Evolutionary conservation across 2,113 vertebrate genomes (phyloP).

Genomic region (Daboia siamensis): DNA sequence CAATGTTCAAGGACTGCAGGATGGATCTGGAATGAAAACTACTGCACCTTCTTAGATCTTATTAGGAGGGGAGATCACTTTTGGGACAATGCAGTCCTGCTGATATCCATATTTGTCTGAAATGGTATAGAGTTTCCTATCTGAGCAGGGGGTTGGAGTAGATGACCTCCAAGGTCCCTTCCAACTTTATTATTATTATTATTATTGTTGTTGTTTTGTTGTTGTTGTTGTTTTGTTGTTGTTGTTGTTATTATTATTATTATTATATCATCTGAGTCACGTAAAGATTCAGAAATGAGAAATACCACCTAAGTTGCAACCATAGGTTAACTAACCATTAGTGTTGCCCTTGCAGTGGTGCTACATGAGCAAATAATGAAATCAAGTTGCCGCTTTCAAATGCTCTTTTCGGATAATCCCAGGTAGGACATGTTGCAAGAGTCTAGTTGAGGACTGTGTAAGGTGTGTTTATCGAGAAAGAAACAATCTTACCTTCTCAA

Average conservation of each 20-base stretch:
- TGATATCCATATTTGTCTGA: neutral
- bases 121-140: too few relatives aligned
- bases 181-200: too few relatives aligned
- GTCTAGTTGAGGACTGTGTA: neutral
- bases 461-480: neutral
- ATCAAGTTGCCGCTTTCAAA: neutral
- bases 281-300: neutral
- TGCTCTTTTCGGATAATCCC: neutral
- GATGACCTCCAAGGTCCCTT: too few relatives aligned
- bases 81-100: neutral
- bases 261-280: neutral
- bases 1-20: neutral
- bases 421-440: neutral
- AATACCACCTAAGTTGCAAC: neutral
- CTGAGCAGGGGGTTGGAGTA: too few relatives aligned
- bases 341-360: neutral
- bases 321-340: neutral
- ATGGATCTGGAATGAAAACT: neutral
- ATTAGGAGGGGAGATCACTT: neutral
- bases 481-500: conserved; percentile 78
- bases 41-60: neutral
- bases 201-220: too few relatives aligned
- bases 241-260: too few relatives aligned
- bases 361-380: neutral
- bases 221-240: too few relatives aligned